phyloP scores from a whole-genome alignment of 2,888 invertebrate genomes.

The Mesorhabditis sp. region DNA sequence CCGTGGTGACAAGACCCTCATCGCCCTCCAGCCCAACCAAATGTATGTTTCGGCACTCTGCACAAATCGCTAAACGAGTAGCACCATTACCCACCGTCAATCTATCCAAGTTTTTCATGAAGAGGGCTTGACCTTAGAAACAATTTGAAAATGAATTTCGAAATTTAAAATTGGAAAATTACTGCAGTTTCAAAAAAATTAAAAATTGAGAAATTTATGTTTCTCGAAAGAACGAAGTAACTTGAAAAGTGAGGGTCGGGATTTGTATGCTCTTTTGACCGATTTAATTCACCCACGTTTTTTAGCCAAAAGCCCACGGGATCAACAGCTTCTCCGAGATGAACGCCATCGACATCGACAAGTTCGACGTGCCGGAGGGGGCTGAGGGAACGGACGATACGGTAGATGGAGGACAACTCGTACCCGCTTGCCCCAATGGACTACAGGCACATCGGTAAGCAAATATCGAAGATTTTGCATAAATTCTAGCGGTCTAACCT shows the following conservation, averaged over 20 bases:
- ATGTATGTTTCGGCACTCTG: background rate
- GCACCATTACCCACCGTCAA: too few species aligned
- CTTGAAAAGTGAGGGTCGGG: too few species aligned
- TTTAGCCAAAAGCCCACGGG: conserved; percentile 9
- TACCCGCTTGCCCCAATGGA: conserved; percentile 53
- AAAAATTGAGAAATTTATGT: too few species aligned
- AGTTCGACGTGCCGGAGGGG: background rate
- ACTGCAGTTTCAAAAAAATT: too few species aligned
- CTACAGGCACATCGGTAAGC: conserved; percentile 27
- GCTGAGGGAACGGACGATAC: background rate
- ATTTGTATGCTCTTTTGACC: too few species aligned
- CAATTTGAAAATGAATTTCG: too few species aligned
- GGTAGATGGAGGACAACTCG: background rate
- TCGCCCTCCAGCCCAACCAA: conserved; percentile 14
- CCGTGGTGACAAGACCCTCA: conserved; percentile 27
- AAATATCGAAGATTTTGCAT: background rate
- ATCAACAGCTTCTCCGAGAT: conserved; percentile 1
- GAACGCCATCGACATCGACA: conserved; percentile 11
- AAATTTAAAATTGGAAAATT: too few species aligned
- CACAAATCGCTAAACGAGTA: too few species aligned
- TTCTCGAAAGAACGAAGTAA: too few species aligned
- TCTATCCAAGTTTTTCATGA: too few species aligned
- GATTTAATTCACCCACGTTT: background rate
- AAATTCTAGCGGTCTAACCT: background rate
- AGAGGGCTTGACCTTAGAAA: too few species aligned